Evolutionary conservation across 2,888 invertebrate genomes (phyloP).

Genomic region (Drosophila pegasa): DNA sequence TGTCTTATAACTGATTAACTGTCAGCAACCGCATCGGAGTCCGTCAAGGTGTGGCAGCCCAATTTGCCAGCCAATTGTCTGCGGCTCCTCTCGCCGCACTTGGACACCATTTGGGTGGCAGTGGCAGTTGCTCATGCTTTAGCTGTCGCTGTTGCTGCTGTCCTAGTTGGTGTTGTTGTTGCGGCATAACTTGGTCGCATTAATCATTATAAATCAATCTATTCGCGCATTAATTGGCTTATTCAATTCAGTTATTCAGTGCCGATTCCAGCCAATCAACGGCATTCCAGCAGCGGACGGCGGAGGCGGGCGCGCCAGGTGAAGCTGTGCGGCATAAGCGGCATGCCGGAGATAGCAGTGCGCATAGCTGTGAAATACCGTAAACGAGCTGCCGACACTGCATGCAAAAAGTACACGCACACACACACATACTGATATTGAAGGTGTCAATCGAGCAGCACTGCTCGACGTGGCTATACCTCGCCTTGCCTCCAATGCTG

Average conservation of each 20-base stretch:
- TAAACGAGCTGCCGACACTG: constrained; percentile 61
- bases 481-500: no score
- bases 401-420: constrained; percentile 50
- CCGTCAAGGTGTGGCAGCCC: constrained; percentile 23
- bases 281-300: constrained; percentile 20
- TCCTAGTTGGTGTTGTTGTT: constrained; percentile 30
- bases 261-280: constrained; percentile 37
- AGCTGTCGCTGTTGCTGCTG: not conserved
- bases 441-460: no score
- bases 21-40: constrained; percentile 16
- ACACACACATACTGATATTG: constrained; percentile 1
- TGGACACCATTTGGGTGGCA: not conserved
- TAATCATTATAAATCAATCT: constrained; percentile 77
- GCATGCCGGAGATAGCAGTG: constrained; percentile 59
- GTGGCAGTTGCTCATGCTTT: not conserved
- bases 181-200: constrained; percentile 66
- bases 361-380: constrained; percentile 58
- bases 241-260: constrained; percentile 31
- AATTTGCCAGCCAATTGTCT: constrained; percentile 12
- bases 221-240: constrained; percentile 53
- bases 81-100: not conserved
- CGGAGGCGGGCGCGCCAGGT: constrained; percentile 7
- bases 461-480: no score
- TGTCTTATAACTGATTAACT: constrained; percentile 53
- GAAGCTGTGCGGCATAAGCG: constrained; percentile 37